Percentiles rank a stretch among this genome's conserved stretches.
These are phyloP conservation scores for Eupithecia tripunctaria DNA, from an alignment of 2,888 invertebrate genomes.

Conservation along the genomic window DNA sequence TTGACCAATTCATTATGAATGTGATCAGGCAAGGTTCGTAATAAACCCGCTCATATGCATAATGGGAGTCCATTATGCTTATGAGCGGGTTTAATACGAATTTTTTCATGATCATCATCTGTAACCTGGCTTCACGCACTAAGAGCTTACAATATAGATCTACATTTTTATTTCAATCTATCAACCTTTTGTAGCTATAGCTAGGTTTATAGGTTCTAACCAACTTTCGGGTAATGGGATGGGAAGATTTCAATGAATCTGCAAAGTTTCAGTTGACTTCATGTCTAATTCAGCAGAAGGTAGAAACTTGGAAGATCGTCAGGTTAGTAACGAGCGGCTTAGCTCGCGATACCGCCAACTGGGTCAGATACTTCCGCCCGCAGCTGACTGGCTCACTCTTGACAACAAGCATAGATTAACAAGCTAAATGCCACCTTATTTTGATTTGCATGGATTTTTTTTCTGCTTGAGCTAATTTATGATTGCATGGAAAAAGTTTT, in stretches of 20 bases:
- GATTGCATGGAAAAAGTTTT: too few species aligned
- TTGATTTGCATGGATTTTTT: not conserved
- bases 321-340: conserved; percentile 51
- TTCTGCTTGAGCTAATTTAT: not conserved
- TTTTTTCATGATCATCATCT: too few species aligned
- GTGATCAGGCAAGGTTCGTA: too few species aligned
- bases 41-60: too few species aligned
- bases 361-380: conserved; percentile 53
- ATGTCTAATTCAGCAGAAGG: conserved; percentile 2
- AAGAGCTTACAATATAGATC: too few species aligned
- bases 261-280: conserved; percentile 6
- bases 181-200: not conserved
- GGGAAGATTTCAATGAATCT: not conserved
- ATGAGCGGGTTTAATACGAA: too few species aligned
- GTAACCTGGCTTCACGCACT: too few species aligned
- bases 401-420: conserved; percentile 21
- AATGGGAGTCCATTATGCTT: too few species aligned
- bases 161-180: too few species aligned
- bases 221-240: not conserved
- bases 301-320: conserved; percentile 51
- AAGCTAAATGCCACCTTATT: conserved; percentile 5
- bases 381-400: conserved; percentile 32
- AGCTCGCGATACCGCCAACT: conserved; percentile 48
- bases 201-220: not conserved
- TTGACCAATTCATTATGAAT: too few species aligned